Percentiles rank a stretch among this genome's conserved stretches.
Conservation (phyloP, 1,140 invertebrate species). For the Zaprionus ornatus region DNA sequence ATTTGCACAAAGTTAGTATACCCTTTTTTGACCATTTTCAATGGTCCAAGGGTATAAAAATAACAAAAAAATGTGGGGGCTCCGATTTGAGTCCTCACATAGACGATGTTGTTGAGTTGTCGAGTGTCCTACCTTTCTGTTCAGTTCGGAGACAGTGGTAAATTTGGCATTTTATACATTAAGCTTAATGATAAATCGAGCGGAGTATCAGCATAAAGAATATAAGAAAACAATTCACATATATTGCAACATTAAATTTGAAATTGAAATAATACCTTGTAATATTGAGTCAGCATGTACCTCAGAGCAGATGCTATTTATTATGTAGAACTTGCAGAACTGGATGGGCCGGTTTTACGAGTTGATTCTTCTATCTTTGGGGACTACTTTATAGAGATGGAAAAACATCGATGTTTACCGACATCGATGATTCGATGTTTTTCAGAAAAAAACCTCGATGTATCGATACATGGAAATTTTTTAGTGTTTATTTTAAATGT, state of each 20-base stretch:
- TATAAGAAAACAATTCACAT: not conserved
- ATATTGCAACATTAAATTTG: not conserved
- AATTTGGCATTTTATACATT: conserved; percentile 87
- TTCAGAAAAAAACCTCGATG: too few species aligned
- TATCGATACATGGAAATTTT: too few species aligned
- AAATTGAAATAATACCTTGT: conserved; percentile 86
- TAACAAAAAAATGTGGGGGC: too few species aligned
- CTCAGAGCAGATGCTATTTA: conserved; percentile 37
- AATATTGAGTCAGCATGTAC: conserved; percentile 88
- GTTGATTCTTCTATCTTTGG: conserved; percentile 13
- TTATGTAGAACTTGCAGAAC: conserved; percentile 29
- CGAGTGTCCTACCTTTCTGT: conserved; percentile 85
- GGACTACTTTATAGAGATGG: too few species aligned
- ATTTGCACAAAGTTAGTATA: too few species aligned
- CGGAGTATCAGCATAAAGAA: conserved; percentile 88
- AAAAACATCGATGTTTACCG: too few species aligned
- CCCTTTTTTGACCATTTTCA: too few species aligned
- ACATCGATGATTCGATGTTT: too few species aligned
- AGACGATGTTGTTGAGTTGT: conserved; percentile 32
- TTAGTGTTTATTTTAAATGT: too few species aligned
- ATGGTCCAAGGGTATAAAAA: too few species aligned
- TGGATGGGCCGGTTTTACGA: conserved; percentile 36
- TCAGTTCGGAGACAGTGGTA: conserved; percentile 89
- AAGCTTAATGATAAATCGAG: conserved; percentile 92
- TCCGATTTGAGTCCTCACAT: too few species aligned